These are phyloP conservation scores for Hyperopisus bebe DNA, from an alignment of 2,113 vertebrate genomes.

Conservation along the genomic window DNA sequence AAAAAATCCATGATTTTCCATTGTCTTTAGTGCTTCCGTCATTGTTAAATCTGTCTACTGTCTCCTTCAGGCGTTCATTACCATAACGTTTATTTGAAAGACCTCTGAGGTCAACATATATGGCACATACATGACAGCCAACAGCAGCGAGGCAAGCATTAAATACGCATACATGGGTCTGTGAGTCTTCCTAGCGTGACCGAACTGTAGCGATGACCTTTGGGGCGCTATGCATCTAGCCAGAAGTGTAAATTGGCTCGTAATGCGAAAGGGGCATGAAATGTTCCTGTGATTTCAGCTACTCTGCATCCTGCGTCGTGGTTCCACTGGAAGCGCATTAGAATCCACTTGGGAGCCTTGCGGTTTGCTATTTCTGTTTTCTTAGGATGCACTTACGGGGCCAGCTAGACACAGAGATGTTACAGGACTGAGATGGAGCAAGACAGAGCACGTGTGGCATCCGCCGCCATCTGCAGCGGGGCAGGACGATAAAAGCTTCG, in stretches of 20 bases:
- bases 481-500: neutral
- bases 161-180: neutral
- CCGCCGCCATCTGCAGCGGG: neutral
- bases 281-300: neutral
- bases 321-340: neutral
- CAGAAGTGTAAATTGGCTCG: neutral
- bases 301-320: neutral
- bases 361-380: constrained; percentile 11
- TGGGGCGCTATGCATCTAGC: neutral
- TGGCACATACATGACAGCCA: neutral
- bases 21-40: neutral
- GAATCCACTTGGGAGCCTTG: neutral
- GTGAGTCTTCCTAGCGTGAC: neutral
- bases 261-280: neutral
- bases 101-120: neutral
- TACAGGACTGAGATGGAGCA: neutral
- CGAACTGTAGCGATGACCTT: neutral
- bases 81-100: neutral
- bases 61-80: neutral
- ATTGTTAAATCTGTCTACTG: neutral
- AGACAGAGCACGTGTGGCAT: neutral
- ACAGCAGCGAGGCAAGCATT: neutral
- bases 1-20: neutral
- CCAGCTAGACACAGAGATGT: neutral
- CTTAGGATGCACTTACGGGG: neutral